Conservation (phyloP, 2,113 vertebrate species). For the Colistium nudipinnis region DNA sequence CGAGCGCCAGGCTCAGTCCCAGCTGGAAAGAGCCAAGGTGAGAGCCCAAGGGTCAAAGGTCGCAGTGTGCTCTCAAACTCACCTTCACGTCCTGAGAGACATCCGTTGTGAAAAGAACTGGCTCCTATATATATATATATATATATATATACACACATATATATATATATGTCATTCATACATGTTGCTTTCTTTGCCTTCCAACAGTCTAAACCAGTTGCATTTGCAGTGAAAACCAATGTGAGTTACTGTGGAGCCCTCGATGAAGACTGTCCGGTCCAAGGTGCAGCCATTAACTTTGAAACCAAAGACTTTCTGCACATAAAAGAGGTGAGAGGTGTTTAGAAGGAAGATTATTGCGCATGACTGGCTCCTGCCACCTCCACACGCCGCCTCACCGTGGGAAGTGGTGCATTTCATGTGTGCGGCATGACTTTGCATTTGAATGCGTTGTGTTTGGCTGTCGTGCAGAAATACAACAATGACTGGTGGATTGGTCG, state of each 20-base stretch:
- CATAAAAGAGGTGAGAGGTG: conserved; percentile 91
- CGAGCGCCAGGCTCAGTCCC: conserved; percentile 94
- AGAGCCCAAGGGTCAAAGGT: conserved; percentile 40
- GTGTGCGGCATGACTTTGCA: neutral
- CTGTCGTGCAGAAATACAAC: conserved; percentile 87
- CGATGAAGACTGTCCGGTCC: conserved; percentile 90
- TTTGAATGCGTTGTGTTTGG: neutral
- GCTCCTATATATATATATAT: too few relatives aligned
- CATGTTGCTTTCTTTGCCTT: conserved; percentile 8
- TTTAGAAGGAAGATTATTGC: neutral
- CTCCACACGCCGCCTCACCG: neutral
- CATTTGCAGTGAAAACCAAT: conserved; percentile 95
- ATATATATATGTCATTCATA: neutral
- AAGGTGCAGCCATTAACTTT: conserved; percentile 95
- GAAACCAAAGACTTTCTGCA: conserved; percentile 98
- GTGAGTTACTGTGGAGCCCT: conserved; percentile 93
- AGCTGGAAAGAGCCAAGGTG: conserved; percentile 97
- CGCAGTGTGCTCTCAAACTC: neutral
- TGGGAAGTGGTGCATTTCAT: neutral
- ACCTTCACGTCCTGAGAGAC: neutral
- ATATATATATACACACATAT: too few relatives aligned
- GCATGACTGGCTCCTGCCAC: neutral
- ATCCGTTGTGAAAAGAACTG: neutral
- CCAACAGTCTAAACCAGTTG: conserved; percentile 91
- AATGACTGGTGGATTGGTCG: conserved; percentile 99